Evolutionary conservation across 2,113 vertebrate genomes (phyloP).

Genomic region (Neodon shergylaensis): DNA sequence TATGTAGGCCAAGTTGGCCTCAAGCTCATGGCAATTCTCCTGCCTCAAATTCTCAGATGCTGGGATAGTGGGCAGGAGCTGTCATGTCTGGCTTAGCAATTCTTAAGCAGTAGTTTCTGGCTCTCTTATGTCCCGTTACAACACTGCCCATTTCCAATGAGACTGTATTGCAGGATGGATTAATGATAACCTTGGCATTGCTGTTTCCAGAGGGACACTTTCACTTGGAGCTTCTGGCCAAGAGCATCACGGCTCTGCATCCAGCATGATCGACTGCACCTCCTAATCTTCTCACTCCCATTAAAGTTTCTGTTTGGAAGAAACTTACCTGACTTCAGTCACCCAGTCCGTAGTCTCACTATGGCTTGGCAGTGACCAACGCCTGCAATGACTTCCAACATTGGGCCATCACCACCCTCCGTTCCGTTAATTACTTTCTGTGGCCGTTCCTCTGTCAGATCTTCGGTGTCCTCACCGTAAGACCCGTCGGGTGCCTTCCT

Average conservation of each 20-base stretch:
- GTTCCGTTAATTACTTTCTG: too few species aligned
- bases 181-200: background rate
- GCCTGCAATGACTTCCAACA: background rate
- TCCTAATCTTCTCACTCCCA: background rate
- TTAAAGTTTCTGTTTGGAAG: background rate
- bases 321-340: background rate
- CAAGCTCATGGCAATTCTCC: background rate
- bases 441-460: accelerated
- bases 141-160: slow-evolving; percentile 71
- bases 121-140: slow-evolving; percentile 73
- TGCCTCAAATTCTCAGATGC: background rate
- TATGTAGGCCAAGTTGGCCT: background rate
- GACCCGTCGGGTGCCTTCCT: too few species aligned
- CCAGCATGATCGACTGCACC: background rate
- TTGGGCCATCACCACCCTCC: background rate
- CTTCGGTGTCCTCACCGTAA: accelerated
- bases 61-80: background rate
- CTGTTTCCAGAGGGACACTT: background rate
- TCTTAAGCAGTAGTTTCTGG: slow-evolving; percentile 72
- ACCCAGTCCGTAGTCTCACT: background rate
- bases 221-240: background rate
- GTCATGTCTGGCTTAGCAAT: background rate
- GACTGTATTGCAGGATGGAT: background rate
- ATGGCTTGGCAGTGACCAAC: background rate
- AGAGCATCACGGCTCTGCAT: background rate